Evolutionary conservation across 2,888 invertebrate species (phyloP), one percentile per base, ranked within the genome.

Genomic region (Drosophila anomelani): DNA sequence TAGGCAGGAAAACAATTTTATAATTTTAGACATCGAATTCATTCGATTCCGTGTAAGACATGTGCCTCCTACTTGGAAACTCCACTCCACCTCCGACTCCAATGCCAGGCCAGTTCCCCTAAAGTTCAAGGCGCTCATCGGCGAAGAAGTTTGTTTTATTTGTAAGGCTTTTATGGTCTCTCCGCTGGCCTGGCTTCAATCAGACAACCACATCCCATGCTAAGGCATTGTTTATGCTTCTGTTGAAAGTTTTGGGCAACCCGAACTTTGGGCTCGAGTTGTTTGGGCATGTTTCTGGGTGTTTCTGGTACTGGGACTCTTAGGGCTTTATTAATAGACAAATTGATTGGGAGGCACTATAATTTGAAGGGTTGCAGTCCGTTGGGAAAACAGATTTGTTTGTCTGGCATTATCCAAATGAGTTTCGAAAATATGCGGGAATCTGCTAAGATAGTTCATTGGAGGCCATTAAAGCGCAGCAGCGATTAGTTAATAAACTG

Each of bases 101-200:
- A 60, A 12, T n/a, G 47, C 4, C 29, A 34, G 29, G 34, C 32
- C 34, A 34, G 36, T 69, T 63, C 64, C 69, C 68, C 62, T 58
- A 85, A 85, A 85, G 84, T 85, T 85, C 84, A 85, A 85, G 84
- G 88, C 86, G 85, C 80, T 78, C 82, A 59, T 83, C 81, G 78
- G 67, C 44, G 32, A 34, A 59, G 63, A 76, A 77, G 86, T 85
- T 74, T 73, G 86, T 79, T 85, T 86, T 77, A 72, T 77, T 84
- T 74, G 86, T 81, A 84, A 77, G 81, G 72, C 75, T 71, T 76
- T 71, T 44, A 73, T 63, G 72, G 44, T 41, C 55, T 41, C 55
- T 32, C 60, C 49, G 63, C 58, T 53, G 70, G 79, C 57, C 64
- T 54, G 51, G 55, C 38, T 59, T 47, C 72, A 53, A 62, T 72